Evolutionary conservation across 2,113 vertebrate genomes (phyloP), one percentile per base, ranked within the genome.

Genomic region (Hydropotes inermis): DNA sequence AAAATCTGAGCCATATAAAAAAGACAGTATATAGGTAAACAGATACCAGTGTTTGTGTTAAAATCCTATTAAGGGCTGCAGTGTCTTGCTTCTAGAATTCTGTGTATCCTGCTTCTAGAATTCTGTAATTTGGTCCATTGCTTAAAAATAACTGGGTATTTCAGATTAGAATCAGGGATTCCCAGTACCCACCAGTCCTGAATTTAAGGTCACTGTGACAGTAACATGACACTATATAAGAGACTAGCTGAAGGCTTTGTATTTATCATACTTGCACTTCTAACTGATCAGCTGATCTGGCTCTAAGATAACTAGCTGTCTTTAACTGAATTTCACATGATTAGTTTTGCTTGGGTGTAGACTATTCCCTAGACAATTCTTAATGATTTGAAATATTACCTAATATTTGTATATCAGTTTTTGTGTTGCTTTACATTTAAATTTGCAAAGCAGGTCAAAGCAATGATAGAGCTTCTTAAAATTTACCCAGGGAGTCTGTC

Each of bases 71-170:
- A 84, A 87, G 43, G 7, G 15, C 50, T 87, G 0, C 36, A 82
- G 23, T 86, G 28, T 27, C n/a, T 89, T 70, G 21, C 47, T 74
- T 87, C 61, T 83, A 67, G 47, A 92, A 60, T 89, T 95, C 47
- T 89, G 0, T 93, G 8, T 88, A 89, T 27, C n/a, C 85, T 58
- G 15, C 47, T 81, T 83, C 74, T 87, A 78, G 54, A 94, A 60
- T 89, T 95, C 47, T 89, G 4, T 88, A 86, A 92, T 96, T 96
- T 95, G 67, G 9, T 89, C 39, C 79, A 82, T 54, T 83, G 50
- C 52, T 93, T 91, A 85, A 90, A 90, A 96, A 43, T 93, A 96
- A 90, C 47, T 16, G 39, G 28, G 1, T 86, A 78, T 95, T 96
- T 94, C 55, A 89, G 55, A 87, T 25, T 55, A 92, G 52, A 95